Base-by-base conservation (phyloP, 2,797 vertebrate genomes). In the Melanogrammus aeglefinus region DNA sequence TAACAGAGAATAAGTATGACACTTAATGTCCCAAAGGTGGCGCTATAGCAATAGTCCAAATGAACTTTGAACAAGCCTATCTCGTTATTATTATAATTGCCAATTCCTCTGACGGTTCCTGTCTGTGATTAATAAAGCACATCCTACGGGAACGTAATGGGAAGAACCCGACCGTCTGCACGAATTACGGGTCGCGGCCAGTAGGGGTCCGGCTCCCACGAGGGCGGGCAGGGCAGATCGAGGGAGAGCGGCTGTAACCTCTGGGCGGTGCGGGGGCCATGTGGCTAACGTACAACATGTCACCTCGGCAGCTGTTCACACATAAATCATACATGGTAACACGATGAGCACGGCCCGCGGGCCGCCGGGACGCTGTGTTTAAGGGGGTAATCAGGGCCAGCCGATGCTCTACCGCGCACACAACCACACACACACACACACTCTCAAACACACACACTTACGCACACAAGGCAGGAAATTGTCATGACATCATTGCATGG, bases 241-340 rank as follows among this genome's bases (percentile, higher is more conserved):
- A 83, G 79, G 71, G 27, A 81, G 27, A 81, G 79, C 77, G 57
- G 29, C 81, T 72, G 57, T 82, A 80, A 90, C 86, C 87, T 89
- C 90, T 86, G 81, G 88, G 79, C 77, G 13, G 18, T 36, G 82
- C 84, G 78, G 39, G 85, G 81, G 83, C 79, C 78, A 51, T 76
- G 79, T 85, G 76, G 83, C 82, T 12, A 69, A n/a, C 10, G 9
- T 27, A 69, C 44, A 82, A 77, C 75, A 75, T 79, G 84, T 85
- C 82, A 82, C 77, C 80, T 79, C 85, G 79, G 87, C 93, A 94
- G 92, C 93, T 93, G 92, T 86, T 88, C 80, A 69, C 51, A 76
- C 84, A 86, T 93, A 92, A 94, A 93, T 94, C 94, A 88, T 81
- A 91, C 80, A 76, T 57, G 80, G 89, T 87, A 91, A 90, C 82